Evolutionary conservation across 1,140 invertebrate species (phyloP).

Genomic region (Papilio aristodemus): DNA sequence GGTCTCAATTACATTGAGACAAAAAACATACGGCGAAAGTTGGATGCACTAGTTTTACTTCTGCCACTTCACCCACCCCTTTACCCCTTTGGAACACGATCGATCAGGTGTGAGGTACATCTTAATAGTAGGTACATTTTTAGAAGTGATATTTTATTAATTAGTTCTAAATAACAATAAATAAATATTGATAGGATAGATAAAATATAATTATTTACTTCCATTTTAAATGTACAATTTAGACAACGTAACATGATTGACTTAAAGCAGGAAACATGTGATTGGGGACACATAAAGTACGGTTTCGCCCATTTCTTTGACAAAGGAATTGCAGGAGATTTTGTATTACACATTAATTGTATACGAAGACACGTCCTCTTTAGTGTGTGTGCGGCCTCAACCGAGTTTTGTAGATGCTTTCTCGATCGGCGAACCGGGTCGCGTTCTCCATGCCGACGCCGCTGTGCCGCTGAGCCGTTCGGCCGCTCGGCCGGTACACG

Average conservation of each 20-base stretch:
- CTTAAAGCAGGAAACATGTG: slow-evolving; percentile 11
- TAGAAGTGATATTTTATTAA: no score
- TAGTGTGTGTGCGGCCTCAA: slow-evolving; percentile 72
- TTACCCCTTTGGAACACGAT: no score
- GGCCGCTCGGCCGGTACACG: slow-evolving; percentile 51
- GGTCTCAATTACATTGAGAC: no score
- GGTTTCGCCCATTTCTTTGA: slow-evolving; percentile 24
- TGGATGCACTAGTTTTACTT: no score
- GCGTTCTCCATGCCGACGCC: slow-evolving; percentile 71
- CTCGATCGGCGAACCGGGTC: slow-evolving; percentile 78
- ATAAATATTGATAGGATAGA: no score
- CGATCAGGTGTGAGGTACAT: no score
- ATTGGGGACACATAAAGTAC: slow-evolving; percentile 8
- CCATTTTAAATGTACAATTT: not conserved
- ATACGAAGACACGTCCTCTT: slow-evolving; percentile 60
- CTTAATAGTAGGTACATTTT: no score
- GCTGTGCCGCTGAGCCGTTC: no score
- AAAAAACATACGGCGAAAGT: no score
- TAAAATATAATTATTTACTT: no score
- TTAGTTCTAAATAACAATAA: no score
- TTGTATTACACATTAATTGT: slow-evolving; percentile 40
- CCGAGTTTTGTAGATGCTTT: slow-evolving; percentile 80
- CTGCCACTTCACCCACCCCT: no score
- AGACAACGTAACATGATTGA: not conserved
- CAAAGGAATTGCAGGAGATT: slow-evolving; percentile 26